Conservation (phyloP, 2,888 invertebrate species). For the Entomobrya proxima region DNA sequence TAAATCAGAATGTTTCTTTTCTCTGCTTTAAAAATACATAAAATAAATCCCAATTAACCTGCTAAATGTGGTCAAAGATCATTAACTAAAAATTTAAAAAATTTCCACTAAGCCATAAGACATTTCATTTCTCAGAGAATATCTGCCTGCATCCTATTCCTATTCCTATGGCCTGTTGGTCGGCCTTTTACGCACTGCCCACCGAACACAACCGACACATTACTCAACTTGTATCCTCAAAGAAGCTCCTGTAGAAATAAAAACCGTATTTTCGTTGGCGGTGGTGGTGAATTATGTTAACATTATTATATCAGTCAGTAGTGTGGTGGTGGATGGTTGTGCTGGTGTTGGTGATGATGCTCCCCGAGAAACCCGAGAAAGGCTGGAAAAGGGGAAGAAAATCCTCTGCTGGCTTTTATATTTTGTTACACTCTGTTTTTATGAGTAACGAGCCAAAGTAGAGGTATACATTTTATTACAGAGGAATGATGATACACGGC, state of each 20-base stretch:
- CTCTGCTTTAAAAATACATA: too few species aligned
- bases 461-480: neutral
- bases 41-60: too few species aligned
- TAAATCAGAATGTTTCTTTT: too few species aligned
- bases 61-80: too few species aligned
- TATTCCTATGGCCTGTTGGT: too few species aligned
- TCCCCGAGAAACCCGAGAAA: too few species aligned
- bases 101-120: too few species aligned
- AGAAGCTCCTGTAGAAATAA: neutral
- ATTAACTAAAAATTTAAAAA: too few species aligned
- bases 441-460: neutral
- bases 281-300: conserved; percentile 26
- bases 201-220: conserved; percentile 52
- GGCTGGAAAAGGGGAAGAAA: conserved; percentile 10
- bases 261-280: neutral
- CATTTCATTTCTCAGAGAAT: too few species aligned
- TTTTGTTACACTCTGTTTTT: neutral
- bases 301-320: conserved; percentile 29
- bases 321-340: conserved; percentile 29
- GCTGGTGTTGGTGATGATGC: neutral
- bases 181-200: conserved; percentile 35
- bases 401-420: too few species aligned
- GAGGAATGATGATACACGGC: neutral
- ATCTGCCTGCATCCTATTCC: too few species aligned
- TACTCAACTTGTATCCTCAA: neutral